phyloP scores from a whole-genome alignment of 2,113 vertebrate genomes.

The Heteronetta atricapilla region DNA sequence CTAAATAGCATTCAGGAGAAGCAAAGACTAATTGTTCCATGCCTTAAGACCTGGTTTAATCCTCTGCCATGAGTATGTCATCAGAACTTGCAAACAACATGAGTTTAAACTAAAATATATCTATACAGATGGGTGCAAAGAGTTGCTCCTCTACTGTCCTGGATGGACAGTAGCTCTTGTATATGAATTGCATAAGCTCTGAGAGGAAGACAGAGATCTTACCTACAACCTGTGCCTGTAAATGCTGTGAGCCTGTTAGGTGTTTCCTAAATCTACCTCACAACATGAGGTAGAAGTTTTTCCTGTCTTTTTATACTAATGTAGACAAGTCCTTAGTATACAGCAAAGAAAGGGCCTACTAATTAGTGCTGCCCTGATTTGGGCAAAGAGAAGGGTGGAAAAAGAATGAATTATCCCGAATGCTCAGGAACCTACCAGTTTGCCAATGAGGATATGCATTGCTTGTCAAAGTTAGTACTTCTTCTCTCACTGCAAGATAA shows the following conservation, averaged over 20 bases:
- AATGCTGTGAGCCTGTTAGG: neutral
- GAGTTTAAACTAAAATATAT: neutral
- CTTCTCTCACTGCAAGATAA: neutral
- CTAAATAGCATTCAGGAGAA: neutral
- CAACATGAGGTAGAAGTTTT: neutral
- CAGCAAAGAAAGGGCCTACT: neutral
- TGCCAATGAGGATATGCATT: neutral
- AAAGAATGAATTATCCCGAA: neutral
- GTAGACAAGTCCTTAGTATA: neutral
- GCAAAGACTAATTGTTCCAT: neutral
- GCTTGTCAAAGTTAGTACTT: neutral
- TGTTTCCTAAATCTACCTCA: neutral
- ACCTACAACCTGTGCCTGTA: neutral
- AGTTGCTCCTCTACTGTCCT: neutral
- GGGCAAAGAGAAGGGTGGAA: neutral
- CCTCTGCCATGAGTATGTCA: neutral
- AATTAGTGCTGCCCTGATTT: neutral
- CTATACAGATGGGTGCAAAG: neutral
- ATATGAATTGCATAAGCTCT: neutral
- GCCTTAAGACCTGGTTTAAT: neutral
- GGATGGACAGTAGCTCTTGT: neutral
- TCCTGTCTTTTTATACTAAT: neutral
- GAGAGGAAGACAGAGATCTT: neutral
- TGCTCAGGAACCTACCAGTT: neutral
- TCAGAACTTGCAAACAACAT: accelerated